Percentiles rank a stretch among this genome's conserved stretches.
These are phyloP conservation scores for Gambusia holbrooki DNA, from an alignment of 2,113 vertebrate genomes.

Conservation along the genomic window DNA sequence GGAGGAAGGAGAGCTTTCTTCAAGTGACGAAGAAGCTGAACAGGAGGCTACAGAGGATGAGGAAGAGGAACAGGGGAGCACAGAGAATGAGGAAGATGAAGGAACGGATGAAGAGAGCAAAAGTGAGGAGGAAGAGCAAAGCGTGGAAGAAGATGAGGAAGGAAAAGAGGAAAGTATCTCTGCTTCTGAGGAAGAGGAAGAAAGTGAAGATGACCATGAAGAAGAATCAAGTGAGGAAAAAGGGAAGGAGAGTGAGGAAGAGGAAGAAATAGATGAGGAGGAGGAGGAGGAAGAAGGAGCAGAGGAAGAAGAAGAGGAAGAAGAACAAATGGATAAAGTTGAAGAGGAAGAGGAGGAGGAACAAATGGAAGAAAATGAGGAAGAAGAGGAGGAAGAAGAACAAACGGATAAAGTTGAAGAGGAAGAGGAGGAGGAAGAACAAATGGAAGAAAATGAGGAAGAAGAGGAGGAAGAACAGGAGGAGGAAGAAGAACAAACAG, in stretches of 20 bases:
- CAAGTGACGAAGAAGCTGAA: slow-evolving; percentile 5
- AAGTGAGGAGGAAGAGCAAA: not conserved
- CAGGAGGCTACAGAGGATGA: not conserved
- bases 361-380: not conserved
- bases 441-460: not conserved
- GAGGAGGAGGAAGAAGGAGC: not conserved
- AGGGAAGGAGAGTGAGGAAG: not conserved
- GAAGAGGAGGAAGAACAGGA: not conserved
- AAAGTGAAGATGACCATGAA: not conserved
- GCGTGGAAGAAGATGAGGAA: not conserved
- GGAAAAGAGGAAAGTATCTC: not conserved
- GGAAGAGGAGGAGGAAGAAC: not conserved
- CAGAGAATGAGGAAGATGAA: not conserved
- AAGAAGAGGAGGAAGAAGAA: not conserved
- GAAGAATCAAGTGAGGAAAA: not conserved
- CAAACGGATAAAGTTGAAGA: not conserved
- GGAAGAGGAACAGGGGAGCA: not conserved
- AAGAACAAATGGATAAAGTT: not conserved
- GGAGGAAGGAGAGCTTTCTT: slow-evolving; percentile 14
- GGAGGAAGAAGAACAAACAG: not conserved
- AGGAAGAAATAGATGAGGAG: not conserved
- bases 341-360: not conserved
- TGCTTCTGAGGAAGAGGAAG: not conserved
- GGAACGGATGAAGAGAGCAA: not conserved
- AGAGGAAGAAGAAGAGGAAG: not conserved